Evolutionary conservation across 1,140 invertebrate genomes (phyloP).

Genomic region (Cotesia typhae): DNA sequence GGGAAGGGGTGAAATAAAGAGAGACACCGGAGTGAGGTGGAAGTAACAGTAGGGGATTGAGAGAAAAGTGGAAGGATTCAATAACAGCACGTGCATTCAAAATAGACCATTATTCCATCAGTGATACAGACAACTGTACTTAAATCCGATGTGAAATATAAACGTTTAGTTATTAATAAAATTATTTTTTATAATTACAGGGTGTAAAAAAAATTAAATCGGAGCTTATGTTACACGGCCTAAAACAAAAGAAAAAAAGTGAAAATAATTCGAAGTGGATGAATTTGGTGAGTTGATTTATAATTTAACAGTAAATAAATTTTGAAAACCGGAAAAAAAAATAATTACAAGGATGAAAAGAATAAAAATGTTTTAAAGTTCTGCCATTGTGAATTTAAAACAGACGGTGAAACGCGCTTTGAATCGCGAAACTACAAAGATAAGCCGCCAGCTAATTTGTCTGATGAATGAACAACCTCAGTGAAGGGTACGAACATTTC

Average conservation of each 20-base stretch:
- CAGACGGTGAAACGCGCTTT: constrained; percentile 61
- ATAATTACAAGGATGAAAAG: constrained; percentile 36
- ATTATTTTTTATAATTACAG: too few species aligned
- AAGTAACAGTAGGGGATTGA: too few species aligned
- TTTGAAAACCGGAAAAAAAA: constrained; percentile 12
- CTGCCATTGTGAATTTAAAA: constrained; percentile 60
- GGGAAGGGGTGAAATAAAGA: constrained; percentile 24
- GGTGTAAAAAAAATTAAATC: too few species aligned
- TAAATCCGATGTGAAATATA: constrained; percentile 31
- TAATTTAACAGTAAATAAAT: too few species aligned
- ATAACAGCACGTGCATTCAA: constrained; percentile 61
- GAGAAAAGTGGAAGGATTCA: constrained; percentile 29
- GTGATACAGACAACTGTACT: constrained; percentile 60
- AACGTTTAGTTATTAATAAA: neutral
- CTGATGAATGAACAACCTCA: constrained; percentile 61
- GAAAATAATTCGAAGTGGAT: too few species aligned
- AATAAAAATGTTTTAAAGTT: constrained; percentile 61
- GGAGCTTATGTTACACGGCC: too few species aligned
- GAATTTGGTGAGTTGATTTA: too few species aligned
- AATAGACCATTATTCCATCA: constrained; percentile 65
- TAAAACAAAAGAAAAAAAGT: too few species aligned
- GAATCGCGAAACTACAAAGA: constrained; percentile 47
- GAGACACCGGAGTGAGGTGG: constrained; percentile 25
- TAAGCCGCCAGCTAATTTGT: constrained; percentile 64
- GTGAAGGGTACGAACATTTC: constrained; percentile 47